Percentiles rank a stretch among this genome's conserved stretches.
Evolutionary conservation across 2,888 invertebrate genomes (phyloP).

Genomic region (Euzophera pinguis): DNA sequence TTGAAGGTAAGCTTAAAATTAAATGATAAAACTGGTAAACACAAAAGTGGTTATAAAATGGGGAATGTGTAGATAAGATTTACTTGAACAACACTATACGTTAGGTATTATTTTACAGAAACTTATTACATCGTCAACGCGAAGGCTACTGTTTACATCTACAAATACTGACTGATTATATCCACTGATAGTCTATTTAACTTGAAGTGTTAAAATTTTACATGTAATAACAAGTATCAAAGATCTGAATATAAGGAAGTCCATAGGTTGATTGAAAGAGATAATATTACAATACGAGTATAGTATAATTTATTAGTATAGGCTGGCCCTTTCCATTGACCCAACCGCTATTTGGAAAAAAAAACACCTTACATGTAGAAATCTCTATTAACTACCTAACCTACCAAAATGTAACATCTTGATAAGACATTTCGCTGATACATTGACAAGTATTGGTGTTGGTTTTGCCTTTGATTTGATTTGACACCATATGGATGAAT

Average conservation of each 20-base stretch:
- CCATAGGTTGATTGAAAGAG: conserved; percentile 25
- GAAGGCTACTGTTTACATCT: conserved; percentile 34
- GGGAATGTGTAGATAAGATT: conserved; percentile 52
- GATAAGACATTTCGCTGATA: too few relatives aligned
- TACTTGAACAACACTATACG: conserved; percentile 21
- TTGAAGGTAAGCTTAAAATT: background rate
- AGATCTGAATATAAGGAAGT: conserved; percentile 39
- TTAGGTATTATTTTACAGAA: conserved; percentile 20
- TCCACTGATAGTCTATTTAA: conserved; percentile 36
- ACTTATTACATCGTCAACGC: conserved; percentile 22
- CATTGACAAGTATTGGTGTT: too few relatives aligned
- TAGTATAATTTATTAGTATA: too few relatives aligned
- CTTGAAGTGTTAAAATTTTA: conserved; percentile 64
- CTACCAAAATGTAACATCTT: too few relatives aligned
- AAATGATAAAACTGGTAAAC: background rate
- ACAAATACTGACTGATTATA: conserved; percentile 21
- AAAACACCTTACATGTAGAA: too few relatives aligned
- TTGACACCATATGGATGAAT: too few relatives aligned
- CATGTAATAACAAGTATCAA: conserved; percentile 62
- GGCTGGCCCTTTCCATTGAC: too few relatives aligned
- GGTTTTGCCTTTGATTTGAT: too few relatives aligned
- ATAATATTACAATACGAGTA: too few relatives aligned
- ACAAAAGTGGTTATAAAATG: conserved; percentile 41
- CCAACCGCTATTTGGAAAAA: too few relatives aligned
- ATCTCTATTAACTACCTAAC: too few relatives aligned